Percentiles rank a stretch among this genome's conserved stretches.
Conservation (phyloP, 1,140 invertebrate species). For the Halotydeus destructor region DNA sequence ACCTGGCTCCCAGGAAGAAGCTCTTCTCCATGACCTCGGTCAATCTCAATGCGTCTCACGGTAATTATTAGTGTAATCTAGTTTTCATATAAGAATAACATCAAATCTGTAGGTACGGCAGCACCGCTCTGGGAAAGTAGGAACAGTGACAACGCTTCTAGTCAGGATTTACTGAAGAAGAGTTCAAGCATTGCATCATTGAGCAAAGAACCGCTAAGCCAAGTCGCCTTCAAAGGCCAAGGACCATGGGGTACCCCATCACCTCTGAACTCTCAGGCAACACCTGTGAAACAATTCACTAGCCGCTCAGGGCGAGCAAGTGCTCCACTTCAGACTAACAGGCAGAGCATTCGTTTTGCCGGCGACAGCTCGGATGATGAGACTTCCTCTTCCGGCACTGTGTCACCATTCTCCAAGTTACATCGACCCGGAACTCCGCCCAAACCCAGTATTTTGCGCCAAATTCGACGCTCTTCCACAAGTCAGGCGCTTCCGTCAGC, state of each 20-base stretch:
- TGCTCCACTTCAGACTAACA: slow-evolving; percentile 8
- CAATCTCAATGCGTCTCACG: too few species aligned
- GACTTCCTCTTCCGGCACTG: slow-evolving; percentile 1
- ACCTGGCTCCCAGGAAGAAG: too few species aligned
- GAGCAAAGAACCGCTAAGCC: too few species aligned
- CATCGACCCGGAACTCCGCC: slow-evolving; percentile 12
- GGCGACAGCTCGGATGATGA: slow-evolving; percentile 12
- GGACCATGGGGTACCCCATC: background rate
- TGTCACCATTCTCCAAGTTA: slow-evolving; percentile 1
- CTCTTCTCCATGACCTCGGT: too few species aligned
- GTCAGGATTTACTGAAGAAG: background rate
- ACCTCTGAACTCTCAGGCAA: background rate
- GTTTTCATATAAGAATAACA: background rate
- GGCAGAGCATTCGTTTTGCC: background rate
- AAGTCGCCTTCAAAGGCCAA: slow-evolving; percentile 2
- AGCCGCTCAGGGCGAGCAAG: slow-evolving; percentile 9
- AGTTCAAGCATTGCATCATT: background rate
- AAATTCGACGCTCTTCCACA: slow-evolving; percentile 13
- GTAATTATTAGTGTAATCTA: too few species aligned
- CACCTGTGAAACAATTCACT: slow-evolving; percentile 13
- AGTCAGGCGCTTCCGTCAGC: background rate
- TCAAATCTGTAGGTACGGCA: background rate
- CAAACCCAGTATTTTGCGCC: slow-evolving; percentile 14
- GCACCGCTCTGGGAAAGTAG: slow-evolving; percentile 1
- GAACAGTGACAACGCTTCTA: background rate